phyloP scores from a whole-genome alignment of 2,113 vertebrate genomes.

The Stegostoma tigrinum region DNA sequence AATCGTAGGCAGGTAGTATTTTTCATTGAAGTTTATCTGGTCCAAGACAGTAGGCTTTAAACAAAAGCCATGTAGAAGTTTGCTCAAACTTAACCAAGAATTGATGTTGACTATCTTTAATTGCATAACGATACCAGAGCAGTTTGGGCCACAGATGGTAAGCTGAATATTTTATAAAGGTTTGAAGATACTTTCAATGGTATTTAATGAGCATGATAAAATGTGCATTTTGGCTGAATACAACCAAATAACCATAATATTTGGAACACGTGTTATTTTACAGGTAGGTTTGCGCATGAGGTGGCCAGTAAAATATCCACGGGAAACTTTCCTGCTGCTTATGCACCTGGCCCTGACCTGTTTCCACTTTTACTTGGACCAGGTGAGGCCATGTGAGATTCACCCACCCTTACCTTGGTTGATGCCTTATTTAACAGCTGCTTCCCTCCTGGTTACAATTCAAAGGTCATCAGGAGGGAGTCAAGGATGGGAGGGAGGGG shows the following conservation, averaged over 20 bases:
- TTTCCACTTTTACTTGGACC: too few species aligned
- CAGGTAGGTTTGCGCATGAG: too few species aligned
- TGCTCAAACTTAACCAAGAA: background rate
- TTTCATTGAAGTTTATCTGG: background rate
- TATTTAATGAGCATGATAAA: background rate
- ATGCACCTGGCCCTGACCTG: too few species aligned
- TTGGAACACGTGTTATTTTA: background rate
- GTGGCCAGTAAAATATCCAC: too few species aligned
- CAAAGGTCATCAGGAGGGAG: too few species aligned
- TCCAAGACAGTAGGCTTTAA: background rate
- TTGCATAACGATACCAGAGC: background rate
- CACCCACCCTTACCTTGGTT: too few species aligned
- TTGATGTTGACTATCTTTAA: background rate
- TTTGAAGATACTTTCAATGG: background rate
- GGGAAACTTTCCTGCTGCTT: too few species aligned
- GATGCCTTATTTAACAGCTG: too few species aligned
- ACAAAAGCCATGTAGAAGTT: background rate
- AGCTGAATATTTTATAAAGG: background rate
- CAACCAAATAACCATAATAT: background rate
- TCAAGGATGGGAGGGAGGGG: too few species aligned
- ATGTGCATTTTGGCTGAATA: background rate
- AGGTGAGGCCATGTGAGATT: too few species aligned
- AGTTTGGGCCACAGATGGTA: background rate
- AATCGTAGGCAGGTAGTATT: background rate
- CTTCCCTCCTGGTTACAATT: too few species aligned